Evolutionary conservation across 2,888 invertebrate species (phyloP).

Genomic region (Oscheius sp.): DNA sequence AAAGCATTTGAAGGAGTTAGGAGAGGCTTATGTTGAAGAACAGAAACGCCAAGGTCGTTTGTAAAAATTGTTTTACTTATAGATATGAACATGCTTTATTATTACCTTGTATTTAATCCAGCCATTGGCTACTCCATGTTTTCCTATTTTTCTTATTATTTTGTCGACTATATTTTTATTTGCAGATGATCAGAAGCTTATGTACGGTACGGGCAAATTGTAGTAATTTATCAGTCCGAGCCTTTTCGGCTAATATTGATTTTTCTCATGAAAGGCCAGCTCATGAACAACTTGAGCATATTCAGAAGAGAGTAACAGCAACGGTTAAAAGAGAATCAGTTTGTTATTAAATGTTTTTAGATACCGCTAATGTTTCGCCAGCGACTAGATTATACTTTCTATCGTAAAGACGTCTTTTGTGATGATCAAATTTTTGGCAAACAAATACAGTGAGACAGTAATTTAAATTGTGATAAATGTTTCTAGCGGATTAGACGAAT

Average conservation of each 20-base stretch:
- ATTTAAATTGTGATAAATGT: neutral
- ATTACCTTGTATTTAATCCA: neutral
- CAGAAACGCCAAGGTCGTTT: conserved; percentile 28
- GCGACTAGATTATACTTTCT: conserved; percentile 70
- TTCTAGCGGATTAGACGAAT: conserved; percentile 56
- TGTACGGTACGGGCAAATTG: conserved; percentile 13
- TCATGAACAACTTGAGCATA: conserved; percentile 68
- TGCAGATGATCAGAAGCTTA: conserved; percentile 17
- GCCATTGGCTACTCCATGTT: neutral
- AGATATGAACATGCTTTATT: neutral
- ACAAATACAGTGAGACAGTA: conserved; percentile 43
- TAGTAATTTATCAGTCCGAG: neutral
- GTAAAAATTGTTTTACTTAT: neutral
- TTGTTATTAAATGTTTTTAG: conserved; percentile 45
- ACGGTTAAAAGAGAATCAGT: conserved; percentile 33
- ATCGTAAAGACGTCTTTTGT: conserved; percentile 67
- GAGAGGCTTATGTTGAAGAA: conserved; percentile 30
- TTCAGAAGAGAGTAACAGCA: conserved; percentile 59
- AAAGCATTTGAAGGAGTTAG: conserved; percentile 49
- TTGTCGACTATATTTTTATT: neutral
- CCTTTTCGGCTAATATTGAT: conserved; percentile 33
- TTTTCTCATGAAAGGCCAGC: conserved; percentile 62
- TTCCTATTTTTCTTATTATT: conserved; percentile 1
- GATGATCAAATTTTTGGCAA: conserved; percentile 67
- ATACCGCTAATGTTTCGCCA: conserved; percentile 68